Base-by-base conservation (phyloP, 2,888 invertebrate genomes). In the Chrysopilus asiliformis region DNA sequence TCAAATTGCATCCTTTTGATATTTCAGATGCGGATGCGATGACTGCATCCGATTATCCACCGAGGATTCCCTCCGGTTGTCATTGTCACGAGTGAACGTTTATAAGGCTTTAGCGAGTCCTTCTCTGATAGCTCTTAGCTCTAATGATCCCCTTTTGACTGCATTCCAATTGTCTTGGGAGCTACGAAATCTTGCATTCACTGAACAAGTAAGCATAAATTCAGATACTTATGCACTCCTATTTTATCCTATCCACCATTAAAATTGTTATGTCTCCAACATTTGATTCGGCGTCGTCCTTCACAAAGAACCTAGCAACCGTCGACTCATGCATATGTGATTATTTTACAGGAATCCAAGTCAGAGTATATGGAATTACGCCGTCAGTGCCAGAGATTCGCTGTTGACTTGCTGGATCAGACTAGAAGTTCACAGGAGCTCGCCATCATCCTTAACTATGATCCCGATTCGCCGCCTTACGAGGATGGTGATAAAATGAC, bases 151-250 rank as follows among this genome's bases (percentile, higher is more conserved):
- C 2, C 75, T 95, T 36, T 68, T 93, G 46, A 93, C 93, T 0
- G 87, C 95, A 12, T 95, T 95, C 57, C 84, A 94, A 58, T 67
- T 95, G 31, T 90, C 91, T 38, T 94, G 91, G 89, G 95, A 97
- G 53, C 67, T 97, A 17, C 70, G 87, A 45, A 79, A 84, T 51
- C 70, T 97, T 46, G 86, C 89, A 4, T 79, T 84, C 51, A 78
- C 93, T 35, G 97, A 91, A 59, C 87, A 86, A 57, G 68, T 68
- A 49, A 53, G 48, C 31, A 28, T 2, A 34, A 8, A 18, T n/a
- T n/a, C n/a, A 15, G 12, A 29, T 35, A 25, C 9, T 29, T 15
- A n/a, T 12, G n/a, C n/a, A 28, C 8, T n/a, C 22, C 10, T 27
- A 16, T 10, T 12, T 16, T 29, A 18, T 8, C 29, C n/a, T 16